Evolutionary conservation across 2,797 vertebrate genomes (phyloP).

Genomic region (Amblyopsis hoosieri): DNA sequence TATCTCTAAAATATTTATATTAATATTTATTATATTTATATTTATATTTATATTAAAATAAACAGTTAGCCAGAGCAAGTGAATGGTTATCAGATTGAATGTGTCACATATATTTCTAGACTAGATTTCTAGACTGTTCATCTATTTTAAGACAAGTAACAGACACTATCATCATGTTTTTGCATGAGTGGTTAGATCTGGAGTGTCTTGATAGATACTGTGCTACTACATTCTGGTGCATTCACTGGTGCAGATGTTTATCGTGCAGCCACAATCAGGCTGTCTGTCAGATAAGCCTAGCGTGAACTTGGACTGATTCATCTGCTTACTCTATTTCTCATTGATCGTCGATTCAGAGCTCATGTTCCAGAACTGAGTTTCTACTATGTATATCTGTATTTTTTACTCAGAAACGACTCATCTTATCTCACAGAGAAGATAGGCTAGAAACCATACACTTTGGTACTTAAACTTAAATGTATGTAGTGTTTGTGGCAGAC

Average conservation of each 20-base stretch:
- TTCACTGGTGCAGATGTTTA: conserved; percentile 41
- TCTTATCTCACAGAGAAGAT: conserved; percentile 58
- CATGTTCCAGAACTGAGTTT: conserved; percentile 38
- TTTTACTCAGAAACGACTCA: conserved; percentile 29
- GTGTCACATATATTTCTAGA: too few relatives aligned
- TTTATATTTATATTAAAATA: too few relatives aligned
- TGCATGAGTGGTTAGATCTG: conserved; percentile 46
- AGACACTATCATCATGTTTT: conserved; percentile 20
- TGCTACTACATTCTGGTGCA: conserved; percentile 29
- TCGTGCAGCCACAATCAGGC: conserved; percentile 40
- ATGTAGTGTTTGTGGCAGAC: conserved; percentile 41
- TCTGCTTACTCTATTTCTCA: conserved; percentile 45
- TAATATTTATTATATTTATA: too few relatives aligned
- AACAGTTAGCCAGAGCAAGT: too few relatives aligned
- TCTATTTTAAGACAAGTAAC: too few relatives aligned
- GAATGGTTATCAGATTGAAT: too few relatives aligned
- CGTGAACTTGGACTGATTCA: conserved; percentile 11
- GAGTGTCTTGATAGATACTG: conserved; percentile 42
- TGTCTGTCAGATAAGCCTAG: conserved; percentile 44
- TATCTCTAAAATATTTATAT: too few relatives aligned
- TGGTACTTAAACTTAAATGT: conserved; percentile 39
- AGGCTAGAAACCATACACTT: conserved; percentile 58
- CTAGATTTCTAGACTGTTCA: too few relatives aligned
- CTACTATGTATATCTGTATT: conserved; percentile 54
- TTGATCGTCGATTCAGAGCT: conserved; percentile 19